A percentile compares a stretch with the other conserved stretches of the same genome.
Conservation (phyloP, 2,888 invertebrate species). For the Neoascia interrupta region DNA sequence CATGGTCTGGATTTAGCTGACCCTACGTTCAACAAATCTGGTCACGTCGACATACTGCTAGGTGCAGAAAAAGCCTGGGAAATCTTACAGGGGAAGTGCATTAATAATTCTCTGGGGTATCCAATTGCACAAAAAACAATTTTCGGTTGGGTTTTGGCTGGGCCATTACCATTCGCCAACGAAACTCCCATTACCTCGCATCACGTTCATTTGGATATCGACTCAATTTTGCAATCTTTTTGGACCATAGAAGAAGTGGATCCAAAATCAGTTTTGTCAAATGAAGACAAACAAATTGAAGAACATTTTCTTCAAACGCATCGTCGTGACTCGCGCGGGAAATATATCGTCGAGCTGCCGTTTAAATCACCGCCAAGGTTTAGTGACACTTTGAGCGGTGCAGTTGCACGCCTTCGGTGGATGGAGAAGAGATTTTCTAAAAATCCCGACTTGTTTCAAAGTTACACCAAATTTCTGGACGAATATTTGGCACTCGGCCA, state of each 20-base stretch:
- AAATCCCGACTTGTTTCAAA: not conserved
- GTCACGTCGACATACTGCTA: not conserved
- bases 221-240: no score
- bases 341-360: conserved; percentile 17
- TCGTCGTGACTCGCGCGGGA: not conserved
- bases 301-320: not conserved
- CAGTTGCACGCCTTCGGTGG: not conserved
- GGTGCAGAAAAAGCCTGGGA: not conserved
- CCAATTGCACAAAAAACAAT: not conserved
- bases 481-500: conserved; percentile 23
- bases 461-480: conserved; percentile 7
- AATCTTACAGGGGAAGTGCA: not conserved
- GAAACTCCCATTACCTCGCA: not conserved
- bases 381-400: not conserved
- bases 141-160: conserved; percentile 4
- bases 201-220: not conserved
- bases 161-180: no score
- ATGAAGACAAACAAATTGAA: not conserved
- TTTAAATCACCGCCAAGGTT: conserved; percentile 16
- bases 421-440: conserved; percentile 19
- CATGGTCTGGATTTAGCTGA: conserved; percentile 9
- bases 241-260: not conserved
- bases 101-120: no score
- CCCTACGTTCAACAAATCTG: not conserved
- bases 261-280: not conserved